Evolutionary conservation across 2,797 vertebrate genomes (phyloP).

Genomic region (Xenopus petersii): DNA sequence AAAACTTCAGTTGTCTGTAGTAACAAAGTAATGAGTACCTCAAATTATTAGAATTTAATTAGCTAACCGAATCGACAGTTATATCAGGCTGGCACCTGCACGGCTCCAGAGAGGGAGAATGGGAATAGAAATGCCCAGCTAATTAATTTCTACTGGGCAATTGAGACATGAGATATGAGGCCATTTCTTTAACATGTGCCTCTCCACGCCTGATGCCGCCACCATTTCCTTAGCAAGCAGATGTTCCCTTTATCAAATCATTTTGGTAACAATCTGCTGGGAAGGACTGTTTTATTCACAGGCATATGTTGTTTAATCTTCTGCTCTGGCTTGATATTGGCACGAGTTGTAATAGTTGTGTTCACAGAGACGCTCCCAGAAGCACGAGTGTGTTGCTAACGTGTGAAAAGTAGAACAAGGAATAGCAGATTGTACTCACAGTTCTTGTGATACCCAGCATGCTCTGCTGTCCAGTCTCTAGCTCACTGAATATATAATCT

Average conservation of each 20-base stretch:
- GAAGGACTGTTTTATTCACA: slow-evolving; percentile 22
- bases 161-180: slow-evolving; percentile 22
- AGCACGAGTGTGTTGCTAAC: background rate
- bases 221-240: slow-evolving; percentile 25
- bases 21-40: slow-evolving; percentile 41
- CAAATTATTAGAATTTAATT: slow-evolving; percentile 45
- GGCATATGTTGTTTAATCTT: slow-evolving; percentile 38
- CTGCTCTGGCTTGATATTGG: slow-evolving; percentile 11
- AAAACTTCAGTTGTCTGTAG: slow-evolving; percentile 35
- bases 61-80: slow-evolving; percentile 23
- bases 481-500: no score
- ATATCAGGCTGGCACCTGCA: slow-evolving; percentile 39
- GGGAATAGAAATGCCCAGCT: slow-evolving; percentile 19
- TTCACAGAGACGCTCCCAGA: background rate
- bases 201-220: slow-evolving; percentile 12
- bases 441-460: no score
- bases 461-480: no score
- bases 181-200: slow-evolving; percentile 14
- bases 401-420: background rate
- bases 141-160: slow-evolving; percentile 38
- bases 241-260: slow-evolving; percentile 40
- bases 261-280: slow-evolving; percentile 33
- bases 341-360: background rate
- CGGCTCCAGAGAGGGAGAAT: slow-evolving; percentile 16
- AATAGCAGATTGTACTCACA: background rate